Conservation (phyloP, 2,797 vertebrate species). For the Argya squamiceps region DNA sequence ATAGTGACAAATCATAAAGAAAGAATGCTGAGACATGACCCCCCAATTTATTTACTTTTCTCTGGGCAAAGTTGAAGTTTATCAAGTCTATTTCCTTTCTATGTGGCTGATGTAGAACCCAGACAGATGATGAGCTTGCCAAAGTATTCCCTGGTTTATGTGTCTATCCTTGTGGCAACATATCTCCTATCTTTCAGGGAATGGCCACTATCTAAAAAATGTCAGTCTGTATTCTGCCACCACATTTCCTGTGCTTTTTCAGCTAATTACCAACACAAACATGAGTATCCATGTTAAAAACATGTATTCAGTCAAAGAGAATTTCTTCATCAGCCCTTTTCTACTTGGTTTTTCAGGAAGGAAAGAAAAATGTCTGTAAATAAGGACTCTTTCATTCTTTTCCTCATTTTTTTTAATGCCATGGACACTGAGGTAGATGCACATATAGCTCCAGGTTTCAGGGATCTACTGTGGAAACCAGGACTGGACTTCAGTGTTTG, state of each 20-base stretch:
- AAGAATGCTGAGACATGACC: not conserved
- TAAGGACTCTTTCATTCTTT: not conserved
- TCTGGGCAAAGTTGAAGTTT: not conserved
- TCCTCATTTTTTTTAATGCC: not conserved
- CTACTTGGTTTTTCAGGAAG: not conserved
- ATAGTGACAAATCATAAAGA: not conserved
- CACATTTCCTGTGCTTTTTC: not conserved
- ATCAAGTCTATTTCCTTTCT: not conserved
- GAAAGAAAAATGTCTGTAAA: not conserved
- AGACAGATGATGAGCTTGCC: not conserved
- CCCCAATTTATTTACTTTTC: not conserved
- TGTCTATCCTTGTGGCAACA: not conserved
- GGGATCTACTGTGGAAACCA: not conserved
- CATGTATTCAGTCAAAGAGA: not conserved
- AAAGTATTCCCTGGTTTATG: not conserved
- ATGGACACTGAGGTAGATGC: not conserved
- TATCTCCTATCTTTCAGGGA: not conserved
- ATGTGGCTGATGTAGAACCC: not conserved
- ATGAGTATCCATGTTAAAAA: not conserved
- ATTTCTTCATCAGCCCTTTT: not conserved
- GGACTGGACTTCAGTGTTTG: not conserved
- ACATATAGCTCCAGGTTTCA: not conserved
- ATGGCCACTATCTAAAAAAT: not conserved
- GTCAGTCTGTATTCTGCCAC: not conserved
- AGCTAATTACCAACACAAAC: not conserved